Base-by-base conservation (phyloP, 2,888 invertebrate genomes). In the Dioctria linearis region DNA sequence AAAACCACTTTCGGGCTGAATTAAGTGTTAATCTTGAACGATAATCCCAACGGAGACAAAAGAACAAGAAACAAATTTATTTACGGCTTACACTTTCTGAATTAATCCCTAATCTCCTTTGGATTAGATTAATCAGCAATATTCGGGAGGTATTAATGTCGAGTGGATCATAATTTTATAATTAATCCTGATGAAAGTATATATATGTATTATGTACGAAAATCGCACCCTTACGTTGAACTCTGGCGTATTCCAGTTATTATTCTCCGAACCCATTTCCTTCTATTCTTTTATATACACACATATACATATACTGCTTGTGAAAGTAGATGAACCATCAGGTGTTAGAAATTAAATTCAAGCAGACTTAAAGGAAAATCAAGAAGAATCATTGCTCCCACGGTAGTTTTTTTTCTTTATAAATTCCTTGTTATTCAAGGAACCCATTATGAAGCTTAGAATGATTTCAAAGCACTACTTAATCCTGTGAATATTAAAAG, bases 401-500 rank as follows among this genome's bases (percentile, higher is more conserved):
- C 61, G 40, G 6, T 25, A n/a, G 13, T 9, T 67, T 67, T 13
- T 25, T 54, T 54, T 54, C 3, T 54, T 6, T 8, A 2, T 46
- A n/a, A 1, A 54, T n/a, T 6, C 11, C 54, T 1, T 54, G 11
- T 8, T 54, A 11, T 54, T 54, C 54, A n/a, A 54, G 54, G 6
- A 11, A 25, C 25, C 9, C 54, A 11, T n/a, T 54, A 54, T n/a
- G 3, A n/a, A n/a, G 6, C 11, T 39, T 54, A n/a, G 51, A 37
- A 9, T 51, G 69, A 69, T 42, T 59, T 6, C 57, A 46, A 63
- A 49, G 59, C n/a, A 78, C n/a, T 65, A 51, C 51, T 65, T 66
- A 13, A 63, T 80, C 66, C 76, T 51, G 69, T 80, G 80, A 80
- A 80, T 80, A 80, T 80, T 78, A 78, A 78, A 66, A 66, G n/a